Percentiles rank a stretch among this genome's conserved stretches.
Conservation (phyloP, 2,888 invertebrate species). For the Leucophenga maculata region DNA sequence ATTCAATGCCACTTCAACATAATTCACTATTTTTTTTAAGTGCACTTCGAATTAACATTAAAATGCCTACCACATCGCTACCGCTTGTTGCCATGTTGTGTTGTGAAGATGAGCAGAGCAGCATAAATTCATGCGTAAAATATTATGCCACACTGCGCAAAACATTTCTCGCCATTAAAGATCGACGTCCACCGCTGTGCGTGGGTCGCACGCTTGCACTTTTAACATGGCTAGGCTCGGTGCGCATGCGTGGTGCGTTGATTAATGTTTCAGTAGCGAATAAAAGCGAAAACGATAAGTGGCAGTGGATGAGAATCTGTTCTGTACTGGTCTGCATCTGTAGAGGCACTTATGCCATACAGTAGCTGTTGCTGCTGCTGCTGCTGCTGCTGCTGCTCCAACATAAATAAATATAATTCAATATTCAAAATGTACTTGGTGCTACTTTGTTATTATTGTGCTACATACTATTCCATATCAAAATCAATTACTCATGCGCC, state of each 20-base stretch:
- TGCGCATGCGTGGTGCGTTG: slow-evolving; percentile 44
- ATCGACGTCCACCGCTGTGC: not conserved
- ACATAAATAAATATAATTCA: slow-evolving; percentile 6
- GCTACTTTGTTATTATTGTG: slow-evolving; percentile 10
- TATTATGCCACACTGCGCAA: not conserved
- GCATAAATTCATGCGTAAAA: too few relatives aligned
- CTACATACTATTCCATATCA: slow-evolving; percentile 17
- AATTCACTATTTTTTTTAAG: too few relatives aligned
- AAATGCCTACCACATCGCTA: too few relatives aligned
- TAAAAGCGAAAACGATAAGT: slow-evolving; percentile 62
- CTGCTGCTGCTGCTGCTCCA: slow-evolving; percentile 32
- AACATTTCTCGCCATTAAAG: slow-evolving; percentile 7
- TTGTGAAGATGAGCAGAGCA: too few relatives aligned
- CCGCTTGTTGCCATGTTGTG: too few relatives aligned
- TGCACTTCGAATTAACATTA: too few relatives aligned
- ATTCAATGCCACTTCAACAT: too few relatives aligned
- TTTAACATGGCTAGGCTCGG: not conserved
- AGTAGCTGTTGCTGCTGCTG: slow-evolving; percentile 43
- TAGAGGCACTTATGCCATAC: slow-evolving; percentile 21
- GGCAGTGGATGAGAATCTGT: slow-evolving; percentile 24
- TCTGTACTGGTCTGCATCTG: too few relatives aligned
- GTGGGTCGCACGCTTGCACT: not conserved
- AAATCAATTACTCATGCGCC: slow-evolving; percentile 58
- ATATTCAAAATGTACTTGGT: not conserved
- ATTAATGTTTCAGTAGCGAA: slow-evolving; percentile 32